Evolutionary conservation across 2,888 invertebrate species (phyloP).

Genomic region (Heteropelma amictum): DNA sequence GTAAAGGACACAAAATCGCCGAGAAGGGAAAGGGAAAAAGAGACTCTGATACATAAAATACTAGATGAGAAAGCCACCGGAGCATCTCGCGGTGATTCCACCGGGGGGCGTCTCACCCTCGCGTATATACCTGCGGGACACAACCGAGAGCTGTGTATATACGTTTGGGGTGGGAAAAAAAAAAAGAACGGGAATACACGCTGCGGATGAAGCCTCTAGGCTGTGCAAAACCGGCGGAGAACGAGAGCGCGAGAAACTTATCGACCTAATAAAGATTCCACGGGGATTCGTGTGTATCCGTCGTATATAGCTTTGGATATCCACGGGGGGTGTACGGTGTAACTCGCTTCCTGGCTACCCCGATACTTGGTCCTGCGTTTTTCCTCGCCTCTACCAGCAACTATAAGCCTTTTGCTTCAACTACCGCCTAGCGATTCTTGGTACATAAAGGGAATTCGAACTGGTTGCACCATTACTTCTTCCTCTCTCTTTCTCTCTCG

Average conservation of each 20-base stretch:
- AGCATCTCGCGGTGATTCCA: constrained; percentile 25
- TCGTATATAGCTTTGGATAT: constrained; percentile 20
- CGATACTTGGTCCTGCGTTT: constrained; percentile 11
- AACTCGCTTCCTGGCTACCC: constrained; percentile 19
- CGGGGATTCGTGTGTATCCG: constrained; percentile 42
- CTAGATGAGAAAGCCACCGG: constrained; percentile 5
- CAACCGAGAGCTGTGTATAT: background rate
- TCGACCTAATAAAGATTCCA: constrained; percentile 59
- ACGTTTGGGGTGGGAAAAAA: background rate
- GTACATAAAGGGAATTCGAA: constrained; percentile 26
- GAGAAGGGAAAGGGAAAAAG: background rate
- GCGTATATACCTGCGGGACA: constrained; percentile 48
- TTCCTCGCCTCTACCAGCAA: background rate
- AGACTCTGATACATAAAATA: background rate
- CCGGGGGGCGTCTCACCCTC: constrained; percentile 15
- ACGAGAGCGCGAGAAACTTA: constrained; percentile 47
- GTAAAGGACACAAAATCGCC: too few relatives aligned
- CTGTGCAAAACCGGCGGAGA: constrained; percentile 11
- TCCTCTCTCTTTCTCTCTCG: background rate
- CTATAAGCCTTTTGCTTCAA: background rate
- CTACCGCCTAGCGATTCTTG: constrained; percentile 6
- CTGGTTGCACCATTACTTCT: too few relatives aligned
- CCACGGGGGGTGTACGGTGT: constrained; percentile 3
- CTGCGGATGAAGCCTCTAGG: constrained; percentile 43
- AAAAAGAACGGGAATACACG: constrained; percentile 13